Evolutionary conservation across 2,113 vertebrate genomes (phyloP).

Genomic region (Copsychus sechellarum): DNA sequence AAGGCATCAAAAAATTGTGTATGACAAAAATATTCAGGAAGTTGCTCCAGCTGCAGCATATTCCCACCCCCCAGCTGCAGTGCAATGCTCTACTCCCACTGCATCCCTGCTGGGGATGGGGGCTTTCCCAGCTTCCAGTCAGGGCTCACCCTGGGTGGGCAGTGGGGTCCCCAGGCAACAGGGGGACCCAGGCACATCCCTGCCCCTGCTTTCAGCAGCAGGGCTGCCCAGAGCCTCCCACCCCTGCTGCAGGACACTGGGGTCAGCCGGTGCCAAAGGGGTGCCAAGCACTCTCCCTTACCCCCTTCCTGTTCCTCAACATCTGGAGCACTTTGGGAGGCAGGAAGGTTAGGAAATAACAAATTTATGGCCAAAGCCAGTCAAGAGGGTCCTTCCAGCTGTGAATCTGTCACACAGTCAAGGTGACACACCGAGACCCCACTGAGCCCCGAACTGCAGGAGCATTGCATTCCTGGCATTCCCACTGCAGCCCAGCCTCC

Average conservation of each 20-base stretch:
- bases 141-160: background rate
- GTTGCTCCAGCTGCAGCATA: background rate
- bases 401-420: background rate
- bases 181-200: background rate
- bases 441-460: background rate
- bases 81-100: background rate
- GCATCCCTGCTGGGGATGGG: fast-evolving
- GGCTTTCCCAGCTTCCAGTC: background rate
- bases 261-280: fast-evolving
- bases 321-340: background rate
- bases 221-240: background rate
- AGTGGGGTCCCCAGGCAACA: background rate
- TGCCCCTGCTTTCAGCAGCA: fast-evolving
- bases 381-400: background rate
- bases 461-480: background rate
- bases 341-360: background rate
- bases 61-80: background rate
- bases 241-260: background rate
- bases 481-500: background rate
- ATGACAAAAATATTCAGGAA: background rate
- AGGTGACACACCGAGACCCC: fast-evolving
- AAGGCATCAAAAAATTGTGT: background rate
- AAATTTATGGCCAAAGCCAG: background rate
- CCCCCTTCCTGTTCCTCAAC: background rate
- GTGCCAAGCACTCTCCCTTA: background rate